A percentile compares a stretch with the other conserved stretches of the same genome.
phyloP scores from a whole-genome alignment of 2,797 vertebrate species.

The Oophaga sylvatica region DNA sequence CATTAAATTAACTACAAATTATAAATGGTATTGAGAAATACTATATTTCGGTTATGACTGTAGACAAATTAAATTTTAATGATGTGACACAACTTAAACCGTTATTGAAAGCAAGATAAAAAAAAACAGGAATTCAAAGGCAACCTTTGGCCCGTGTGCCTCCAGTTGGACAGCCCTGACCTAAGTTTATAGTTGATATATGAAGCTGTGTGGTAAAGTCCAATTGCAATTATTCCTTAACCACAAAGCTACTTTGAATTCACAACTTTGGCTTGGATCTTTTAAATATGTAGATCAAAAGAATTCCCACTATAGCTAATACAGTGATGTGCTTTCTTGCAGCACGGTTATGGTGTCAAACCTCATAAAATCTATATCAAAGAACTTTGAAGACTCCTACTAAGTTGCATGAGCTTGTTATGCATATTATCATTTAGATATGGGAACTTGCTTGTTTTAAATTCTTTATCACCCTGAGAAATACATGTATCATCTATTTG shows the following conservation, averaged over 20 bases:
- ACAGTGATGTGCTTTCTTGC: conserved; percentile 29
- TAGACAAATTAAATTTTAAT: not conserved
- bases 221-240: not conserved
- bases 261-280: conserved; percentile 68
- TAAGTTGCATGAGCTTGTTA: not conserved
- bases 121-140: not conserved
- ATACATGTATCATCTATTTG: not conserved
- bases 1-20: not conserved
- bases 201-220: not conserved
- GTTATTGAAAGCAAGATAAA: not conserved
- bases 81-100: not conserved
- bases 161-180: not conserved
- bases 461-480: not conserved
- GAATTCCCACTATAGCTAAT: conserved; percentile 12
- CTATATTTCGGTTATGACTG: not conserved
- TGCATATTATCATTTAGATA: not conserved
- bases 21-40: not conserved
- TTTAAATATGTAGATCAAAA: conserved; percentile 33
- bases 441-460: not conserved
- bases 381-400: not conserved
- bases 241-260: conserved; percentile 13
- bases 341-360: not conserved
- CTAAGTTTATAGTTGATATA: conserved; percentile 18
- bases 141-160: not conserved
- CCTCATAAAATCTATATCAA: conserved; percentile 38